Percentiles rank a stretch among this genome's conserved stretches.
Evolutionary conservation across 2,113 vertebrate species (phyloP).

Genomic region (Heliornis fulica): DNA sequence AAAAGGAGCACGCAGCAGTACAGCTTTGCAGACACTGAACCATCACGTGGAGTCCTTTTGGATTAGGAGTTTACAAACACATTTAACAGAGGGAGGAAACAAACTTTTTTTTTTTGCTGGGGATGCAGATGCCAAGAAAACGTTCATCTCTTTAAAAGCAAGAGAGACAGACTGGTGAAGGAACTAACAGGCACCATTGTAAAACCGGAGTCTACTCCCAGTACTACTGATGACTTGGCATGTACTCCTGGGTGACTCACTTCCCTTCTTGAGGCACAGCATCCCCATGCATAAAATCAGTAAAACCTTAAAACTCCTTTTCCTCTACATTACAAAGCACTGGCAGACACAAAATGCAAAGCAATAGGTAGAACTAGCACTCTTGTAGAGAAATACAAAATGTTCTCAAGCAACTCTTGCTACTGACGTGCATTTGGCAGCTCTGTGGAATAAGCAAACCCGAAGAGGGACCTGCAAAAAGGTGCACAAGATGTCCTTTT

Average conservation of each 20-base stretch:
- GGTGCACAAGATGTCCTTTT: background rate
- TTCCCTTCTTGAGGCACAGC: background rate
- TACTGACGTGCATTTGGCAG: background rate
- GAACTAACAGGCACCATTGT: background rate
- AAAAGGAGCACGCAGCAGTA: background rate
- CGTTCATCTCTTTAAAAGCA: background rate
- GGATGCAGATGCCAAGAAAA: constrained; percentile 6
- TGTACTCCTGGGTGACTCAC: constrained; percentile 3
- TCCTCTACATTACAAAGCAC: background rate
- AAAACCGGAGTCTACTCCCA: background rate
- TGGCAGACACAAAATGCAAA: background rate
- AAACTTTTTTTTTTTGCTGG: background rate
- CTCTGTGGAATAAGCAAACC: background rate
- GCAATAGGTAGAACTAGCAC: background rate
- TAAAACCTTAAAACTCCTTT: background rate
- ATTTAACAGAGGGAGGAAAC: background rate
- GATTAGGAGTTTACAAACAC: constrained; percentile 7
- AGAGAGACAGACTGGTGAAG: background rate
- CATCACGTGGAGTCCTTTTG: background rate
- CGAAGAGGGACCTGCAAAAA: background rate
- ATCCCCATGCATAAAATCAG: background rate
- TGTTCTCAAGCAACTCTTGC: background rate
- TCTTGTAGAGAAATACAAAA: background rate
- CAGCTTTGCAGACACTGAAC: background rate
- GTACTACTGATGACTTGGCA: constrained; percentile 14